Evolutionary conservation across 2,113 vertebrate species (phyloP).

Genomic region (Girardinichthys multiradiatus): DNA sequence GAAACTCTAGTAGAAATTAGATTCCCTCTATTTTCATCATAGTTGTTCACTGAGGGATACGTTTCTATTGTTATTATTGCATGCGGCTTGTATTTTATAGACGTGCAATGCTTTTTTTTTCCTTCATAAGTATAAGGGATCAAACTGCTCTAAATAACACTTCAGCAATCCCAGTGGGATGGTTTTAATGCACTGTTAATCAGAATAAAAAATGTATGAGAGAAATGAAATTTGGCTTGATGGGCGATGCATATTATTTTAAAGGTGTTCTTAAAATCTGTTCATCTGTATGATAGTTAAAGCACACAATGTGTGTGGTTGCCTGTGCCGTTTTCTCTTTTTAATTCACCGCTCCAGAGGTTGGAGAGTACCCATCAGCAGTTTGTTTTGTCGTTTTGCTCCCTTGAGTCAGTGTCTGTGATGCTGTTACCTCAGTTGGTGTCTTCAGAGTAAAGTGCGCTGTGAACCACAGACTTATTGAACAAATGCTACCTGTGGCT

Average conservation of each 20-base stretch:
- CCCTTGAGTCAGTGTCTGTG: background rate
- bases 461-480: background rate
- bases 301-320: background rate
- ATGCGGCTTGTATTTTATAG: too few species aligned
- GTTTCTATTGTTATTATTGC: too few species aligned
- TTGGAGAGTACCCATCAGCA: background rate
- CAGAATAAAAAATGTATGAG: background rate
- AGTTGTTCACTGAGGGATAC: too few species aligned
- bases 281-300: background rate
- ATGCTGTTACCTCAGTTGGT: background rate
- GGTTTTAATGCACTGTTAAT: background rate
- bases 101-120: too few species aligned
- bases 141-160: background rate
- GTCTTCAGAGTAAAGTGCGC: background rate
- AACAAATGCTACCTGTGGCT: background rate
- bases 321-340: background rate
- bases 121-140: background rate
- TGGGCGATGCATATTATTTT: background rate
- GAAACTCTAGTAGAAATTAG: background rate
- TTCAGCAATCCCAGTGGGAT: background rate
- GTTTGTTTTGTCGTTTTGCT: constrained; percentile 1
- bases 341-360: background rate
- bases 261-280: background rate
- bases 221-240: background rate
- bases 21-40: background rate